phyloP scores from a whole-genome alignment of 1,140 invertebrate species.

The Maconellicoccus hirsutus region DNA sequence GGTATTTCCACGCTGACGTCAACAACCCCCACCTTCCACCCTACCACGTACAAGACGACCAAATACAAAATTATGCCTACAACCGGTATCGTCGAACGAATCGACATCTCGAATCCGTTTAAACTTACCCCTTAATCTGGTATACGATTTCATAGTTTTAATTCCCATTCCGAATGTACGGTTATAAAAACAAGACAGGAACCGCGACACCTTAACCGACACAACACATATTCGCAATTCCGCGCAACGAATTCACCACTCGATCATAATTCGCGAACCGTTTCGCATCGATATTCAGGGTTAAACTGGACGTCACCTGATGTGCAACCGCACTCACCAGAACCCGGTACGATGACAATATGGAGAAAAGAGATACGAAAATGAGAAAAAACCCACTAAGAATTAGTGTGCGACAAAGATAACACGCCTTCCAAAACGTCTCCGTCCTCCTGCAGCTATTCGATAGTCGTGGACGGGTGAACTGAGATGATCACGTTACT shows the following conservation, averaged over 20 bases:
- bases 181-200: neutral
- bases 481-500: neutral
- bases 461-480: neutral
- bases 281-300: neutral
- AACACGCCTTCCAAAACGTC: neutral
- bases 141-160: conserved; percentile 44
- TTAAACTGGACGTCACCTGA: conserved; percentile 2
- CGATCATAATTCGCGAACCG: too few relatives aligned
- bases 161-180: conserved; percentile 38
- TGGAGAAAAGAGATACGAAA: neutral
- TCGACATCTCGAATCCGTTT: too few relatives aligned
- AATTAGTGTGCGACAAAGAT: conserved; percentile 1
- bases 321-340: neutral
- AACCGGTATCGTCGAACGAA: too few relatives aligned
- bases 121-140: conserved; percentile 39
- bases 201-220: neutral
- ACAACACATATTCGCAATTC: neutral
- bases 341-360: neutral
- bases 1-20: too few relatives aligned
- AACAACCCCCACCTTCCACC: too few relatives aligned
- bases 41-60: too few relatives aligned
- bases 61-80: too few relatives aligned
- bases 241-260: too few relatives aligned
- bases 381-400: neutral
- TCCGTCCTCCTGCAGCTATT: neutral